Evolutionary conservation across 2,888 invertebrate genomes (phyloP).

Genomic region (Pachycephus smyrnensis): DNA sequence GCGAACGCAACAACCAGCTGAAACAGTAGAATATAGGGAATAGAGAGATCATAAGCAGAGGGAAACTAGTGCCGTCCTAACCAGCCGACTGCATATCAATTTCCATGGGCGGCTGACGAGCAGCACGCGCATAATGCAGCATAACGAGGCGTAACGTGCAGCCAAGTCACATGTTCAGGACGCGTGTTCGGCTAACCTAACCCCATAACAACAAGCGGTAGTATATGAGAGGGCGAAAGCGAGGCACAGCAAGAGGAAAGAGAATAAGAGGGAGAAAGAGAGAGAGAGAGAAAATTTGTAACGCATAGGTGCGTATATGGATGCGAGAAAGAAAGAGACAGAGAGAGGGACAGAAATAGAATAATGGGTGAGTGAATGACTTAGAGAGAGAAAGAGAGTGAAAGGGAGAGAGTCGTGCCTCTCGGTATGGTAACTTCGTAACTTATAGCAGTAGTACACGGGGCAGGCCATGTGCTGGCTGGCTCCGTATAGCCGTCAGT

Average conservation of each 20-base stretch:
- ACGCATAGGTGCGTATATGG: background rate
- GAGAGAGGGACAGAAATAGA: background rate
- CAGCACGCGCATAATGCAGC: background rate
- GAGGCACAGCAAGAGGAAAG: background rate
- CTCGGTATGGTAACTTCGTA: constrained; percentile 1
- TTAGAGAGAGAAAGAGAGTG: background rate
- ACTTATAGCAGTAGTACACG: constrained; percentile 1
- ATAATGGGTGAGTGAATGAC: background rate
- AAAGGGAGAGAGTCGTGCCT: background rate
- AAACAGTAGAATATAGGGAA: background rate
- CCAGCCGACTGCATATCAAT: background rate
- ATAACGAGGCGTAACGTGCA: constrained; percentile 16
- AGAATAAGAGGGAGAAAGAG: background rate
- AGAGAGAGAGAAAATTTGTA: background rate
- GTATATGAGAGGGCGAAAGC: background rate
- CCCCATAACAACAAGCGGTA: background rate
- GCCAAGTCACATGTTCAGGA: constrained; percentile 22
- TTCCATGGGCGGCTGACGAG: background rate
- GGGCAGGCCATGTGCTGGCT: constrained; percentile 11
- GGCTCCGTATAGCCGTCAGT: background rate
- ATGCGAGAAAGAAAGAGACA: background rate
- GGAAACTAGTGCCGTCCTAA: background rate
- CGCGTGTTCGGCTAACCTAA: constrained; percentile 19
- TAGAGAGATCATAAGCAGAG: background rate
- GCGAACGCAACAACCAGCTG: background rate